phyloP scores from a whole-genome alignment of 1,140 invertebrate genomes.

The Lordiphosa clarofinis region DNA sequence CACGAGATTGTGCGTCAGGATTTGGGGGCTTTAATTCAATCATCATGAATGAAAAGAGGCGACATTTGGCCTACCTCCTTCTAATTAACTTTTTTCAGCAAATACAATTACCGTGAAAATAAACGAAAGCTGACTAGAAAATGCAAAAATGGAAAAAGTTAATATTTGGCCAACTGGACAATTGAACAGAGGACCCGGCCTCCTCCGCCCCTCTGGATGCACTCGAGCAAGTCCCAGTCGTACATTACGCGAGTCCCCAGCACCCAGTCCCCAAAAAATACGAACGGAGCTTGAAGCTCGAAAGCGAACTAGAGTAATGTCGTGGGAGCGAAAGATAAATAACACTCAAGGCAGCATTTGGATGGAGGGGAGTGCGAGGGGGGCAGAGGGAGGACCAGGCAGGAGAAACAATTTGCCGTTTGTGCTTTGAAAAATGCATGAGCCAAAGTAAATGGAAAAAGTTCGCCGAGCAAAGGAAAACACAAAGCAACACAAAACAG shows the following conservation, averaged over 20 bases:
- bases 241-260: conserved; percentile 52
- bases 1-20: conserved; percentile 8
- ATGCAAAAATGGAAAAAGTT: conserved; percentile 58
- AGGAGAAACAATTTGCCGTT: conserved; percentile 75
- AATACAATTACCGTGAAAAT: conserved; percentile 4
- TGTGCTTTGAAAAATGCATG: conserved; percentile 77
- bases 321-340: conserved; percentile 74
- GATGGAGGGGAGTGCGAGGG: too few relatives aligned
- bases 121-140: conserved; percentile 14
- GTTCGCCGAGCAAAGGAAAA: conserved; percentile 59
- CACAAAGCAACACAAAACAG: conserved; percentile 44
- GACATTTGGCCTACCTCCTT: conserved; percentile 1
- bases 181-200: conserved; percentile 34
- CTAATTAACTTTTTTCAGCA: conserved; percentile 10
- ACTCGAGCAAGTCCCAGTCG: conserved; percentile 28
- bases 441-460: conserved; percentile 75
- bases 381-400: not conserved
- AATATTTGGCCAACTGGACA: conserved; percentile 72
- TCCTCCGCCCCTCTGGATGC: not conserved
- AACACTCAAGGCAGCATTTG: conserved; percentile 46
- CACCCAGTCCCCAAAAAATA: not conserved
- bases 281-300: conserved; percentile 20
- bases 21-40: conserved; percentile 13
- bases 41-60: too few relatives aligned
- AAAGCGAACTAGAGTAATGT: conserved; percentile 71